A percentile compares a stretch with the other conserved stretches of the same genome.
Evolutionary conservation across 64 coral and sea anemone species (phyloP).

Genomic region (Orbicella faveolata): DNA sequence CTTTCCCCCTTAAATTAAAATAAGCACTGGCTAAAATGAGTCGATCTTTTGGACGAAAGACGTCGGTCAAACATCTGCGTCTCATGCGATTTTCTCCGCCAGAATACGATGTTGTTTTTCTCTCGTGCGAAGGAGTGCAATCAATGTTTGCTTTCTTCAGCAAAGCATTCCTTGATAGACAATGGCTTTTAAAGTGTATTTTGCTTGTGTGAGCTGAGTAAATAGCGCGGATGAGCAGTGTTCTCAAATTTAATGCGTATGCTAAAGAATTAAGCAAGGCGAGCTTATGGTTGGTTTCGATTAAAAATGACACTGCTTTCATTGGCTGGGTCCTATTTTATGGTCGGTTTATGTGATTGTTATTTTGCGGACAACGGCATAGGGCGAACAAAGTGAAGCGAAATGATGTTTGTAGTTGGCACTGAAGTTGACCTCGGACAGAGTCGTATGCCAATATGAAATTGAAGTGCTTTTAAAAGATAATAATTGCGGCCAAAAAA

Average conservation of each 20-base stretch:
- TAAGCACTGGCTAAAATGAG: constrained; percentile 20
- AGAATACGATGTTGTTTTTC: not conserved
- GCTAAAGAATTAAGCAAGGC: not conserved
- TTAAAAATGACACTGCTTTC: constrained; percentile 7
- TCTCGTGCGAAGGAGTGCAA: constrained; percentile 18
- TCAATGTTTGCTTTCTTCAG: constrained; percentile 36
- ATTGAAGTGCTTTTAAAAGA: constrained; percentile 11
- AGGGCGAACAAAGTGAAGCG: not conserved
- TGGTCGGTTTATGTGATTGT: not conserved
- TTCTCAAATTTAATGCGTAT: not conserved
- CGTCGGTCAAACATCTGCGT: constrained; percentile 26
- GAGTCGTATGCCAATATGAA: not conserved
- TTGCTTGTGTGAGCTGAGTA: constrained; percentile 33
- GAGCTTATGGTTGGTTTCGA: not conserved
- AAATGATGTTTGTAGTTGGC: constrained; percentile 3
- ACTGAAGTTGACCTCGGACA: not conserved
- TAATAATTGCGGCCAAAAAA: not conserved
- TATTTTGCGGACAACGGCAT: not conserved
- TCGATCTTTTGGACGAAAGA: constrained; percentile 20
- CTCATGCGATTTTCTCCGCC: not conserved
- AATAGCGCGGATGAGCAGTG: not conserved
- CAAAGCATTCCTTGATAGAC: constrained; percentile 30
- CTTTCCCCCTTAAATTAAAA: constrained; percentile 34
- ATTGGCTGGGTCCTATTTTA: not conserved
- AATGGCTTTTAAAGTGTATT: constrained; percentile 48